Evolutionary conservation across 2,113 vertebrate species (phyloP).

Genomic region (Dendrocopos noguchii): DNA sequence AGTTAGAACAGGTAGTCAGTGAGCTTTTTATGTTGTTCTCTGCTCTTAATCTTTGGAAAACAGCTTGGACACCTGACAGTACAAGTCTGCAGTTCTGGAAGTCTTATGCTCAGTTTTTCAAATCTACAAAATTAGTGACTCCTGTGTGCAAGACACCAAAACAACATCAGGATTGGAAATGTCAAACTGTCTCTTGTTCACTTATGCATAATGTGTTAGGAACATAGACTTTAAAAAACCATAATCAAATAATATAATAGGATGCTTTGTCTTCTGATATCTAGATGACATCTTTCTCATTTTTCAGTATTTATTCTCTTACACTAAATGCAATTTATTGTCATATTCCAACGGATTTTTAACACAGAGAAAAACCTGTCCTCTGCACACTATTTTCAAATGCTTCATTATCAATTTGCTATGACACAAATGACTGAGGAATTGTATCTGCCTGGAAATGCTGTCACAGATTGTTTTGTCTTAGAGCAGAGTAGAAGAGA

Average conservation of each 20-base stretch:
- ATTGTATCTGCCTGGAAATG: not conserved
- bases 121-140: not conserved
- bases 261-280: not conserved
- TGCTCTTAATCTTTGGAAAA: not conserved
- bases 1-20: not conserved
- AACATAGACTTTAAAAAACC: not conserved
- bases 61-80: not conserved
- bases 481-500: not conserved
- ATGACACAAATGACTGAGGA: not conserved
- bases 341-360: not conserved
- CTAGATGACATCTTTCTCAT: not conserved
- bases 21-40: not conserved
- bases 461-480: not conserved
- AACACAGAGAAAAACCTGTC: not conserved
- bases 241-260: not conserved
- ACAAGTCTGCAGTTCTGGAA: not conserved
- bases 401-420: not conserved
- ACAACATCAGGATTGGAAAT: not conserved
- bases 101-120: not conserved
- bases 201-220: not conserved
- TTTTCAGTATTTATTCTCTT: not conserved
- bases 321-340: not conserved
- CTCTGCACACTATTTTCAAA: not conserved
- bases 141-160: accelerated
- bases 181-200: not conserved